A percentile compares a stretch with the other conserved stretches of the same genome.
Evolutionary conservation across 2,113 vertebrate species (phyloP).

Genomic region (Mus musculus): DNA sequence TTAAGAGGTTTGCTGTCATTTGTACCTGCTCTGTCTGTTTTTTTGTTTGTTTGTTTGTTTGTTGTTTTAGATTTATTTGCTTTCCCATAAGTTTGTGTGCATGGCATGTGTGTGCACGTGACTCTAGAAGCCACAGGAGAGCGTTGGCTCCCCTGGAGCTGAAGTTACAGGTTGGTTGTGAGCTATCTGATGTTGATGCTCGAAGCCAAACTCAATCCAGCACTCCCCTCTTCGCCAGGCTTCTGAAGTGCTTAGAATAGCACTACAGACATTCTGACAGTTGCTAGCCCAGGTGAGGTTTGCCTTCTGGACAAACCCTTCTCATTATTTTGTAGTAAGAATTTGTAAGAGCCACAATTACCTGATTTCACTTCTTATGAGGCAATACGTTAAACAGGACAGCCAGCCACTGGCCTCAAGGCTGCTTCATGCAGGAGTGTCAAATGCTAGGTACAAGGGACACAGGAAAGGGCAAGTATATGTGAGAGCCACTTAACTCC

Average conservation of each 20-base stretch:
- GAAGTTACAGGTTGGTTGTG: too few relatives aligned
- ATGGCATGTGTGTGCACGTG: too few relatives aligned
- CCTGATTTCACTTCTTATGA: constrained; percentile 35
- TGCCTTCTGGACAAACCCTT: background rate
- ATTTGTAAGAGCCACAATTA: background rate
- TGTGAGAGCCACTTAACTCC: constrained; percentile 31
- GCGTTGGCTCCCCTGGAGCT: background rate
- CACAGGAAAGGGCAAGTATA: background rate
- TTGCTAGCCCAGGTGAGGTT: background rate
- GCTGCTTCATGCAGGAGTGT: background rate
- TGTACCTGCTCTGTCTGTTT: background rate
- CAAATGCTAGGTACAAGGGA: background rate
- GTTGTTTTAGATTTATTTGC: background rate
- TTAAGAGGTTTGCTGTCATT: background rate
- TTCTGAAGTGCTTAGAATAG: background rate
- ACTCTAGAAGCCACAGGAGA: too few relatives aligned
- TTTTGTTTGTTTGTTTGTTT: background rate
- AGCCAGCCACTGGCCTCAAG: background rate
- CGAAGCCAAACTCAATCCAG: background rate
- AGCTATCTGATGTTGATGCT: background rate
- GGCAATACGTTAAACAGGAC: constrained; percentile 17
- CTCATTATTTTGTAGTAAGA: constrained; percentile 15
- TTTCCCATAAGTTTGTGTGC: background rate
- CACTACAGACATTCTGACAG: background rate
- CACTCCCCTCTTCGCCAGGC: too few relatives aligned